Base-by-base conservation (phyloP, 2,113 vertebrate genomes). In the Sinocyclocheilus maitianheensis region DNA sequence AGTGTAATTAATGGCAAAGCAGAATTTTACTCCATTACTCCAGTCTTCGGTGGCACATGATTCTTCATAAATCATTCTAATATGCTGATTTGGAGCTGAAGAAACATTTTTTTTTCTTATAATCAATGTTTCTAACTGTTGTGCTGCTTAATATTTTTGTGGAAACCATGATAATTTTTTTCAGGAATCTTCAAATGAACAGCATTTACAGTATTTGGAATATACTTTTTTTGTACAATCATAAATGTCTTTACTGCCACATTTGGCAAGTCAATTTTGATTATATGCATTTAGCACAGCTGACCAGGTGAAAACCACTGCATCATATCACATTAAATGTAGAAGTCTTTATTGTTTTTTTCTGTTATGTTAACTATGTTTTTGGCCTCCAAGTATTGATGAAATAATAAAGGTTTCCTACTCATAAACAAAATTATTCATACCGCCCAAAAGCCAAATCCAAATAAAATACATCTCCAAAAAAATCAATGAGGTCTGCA, bases 401-500 rank as follows among this genome's bases (percentile, higher is more conserved):
- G 58, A 51, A 79, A 22, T 62, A 85, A 89, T 90, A 89, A 75
- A 89, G 74, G 37, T 26, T 69, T 20, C 81, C 86, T 80, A 89
- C 78, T 87, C 90, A 81, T 87, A 88, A 85, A 80, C 80, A 75
- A 81, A 86, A 84, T 84, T 87, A 85, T 90, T 86, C 75, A 77
- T 67, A 18, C n/a, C 77, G 87, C 88, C 91, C 91, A 89, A 74
- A 84, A 92, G 90, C 89, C 87, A 92, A 91, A 93, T 46, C 72
- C 88, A 90, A 91, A 90, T 81, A 86, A 82, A 90, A 92, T 93
- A 87, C 83, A 91, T 90, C 91, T 87, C 63, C 58, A 87, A 85
- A 92, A 87, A 85, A 92, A 92, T 88, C 87, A 88, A 91, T 90
- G 91, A 90, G 85, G 89, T 89, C 89, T 87, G 81, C 83, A 86